Evolutionary conservation across 2,797 vertebrate genomes (phyloP).

Genomic region (Myripristis murdjan): DNA sequence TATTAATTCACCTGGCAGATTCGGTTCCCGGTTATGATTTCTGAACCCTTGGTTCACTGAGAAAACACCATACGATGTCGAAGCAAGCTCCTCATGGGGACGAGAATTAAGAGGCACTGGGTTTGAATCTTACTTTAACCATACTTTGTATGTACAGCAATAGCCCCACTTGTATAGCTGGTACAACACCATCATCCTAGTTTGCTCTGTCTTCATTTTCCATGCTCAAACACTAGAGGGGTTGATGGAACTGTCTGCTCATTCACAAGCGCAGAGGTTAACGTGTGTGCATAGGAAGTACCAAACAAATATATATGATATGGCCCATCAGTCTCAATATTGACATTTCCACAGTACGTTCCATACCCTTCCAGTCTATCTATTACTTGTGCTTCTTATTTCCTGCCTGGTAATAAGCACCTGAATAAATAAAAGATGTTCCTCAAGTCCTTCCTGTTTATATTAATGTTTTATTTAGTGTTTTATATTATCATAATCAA

Average conservation of each 20-base stretch:
- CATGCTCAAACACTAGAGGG: constrained; percentile 16
- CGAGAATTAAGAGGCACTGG: too few relatives aligned
- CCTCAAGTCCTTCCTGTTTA: constrained; percentile 86
- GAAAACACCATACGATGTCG: too few relatives aligned
- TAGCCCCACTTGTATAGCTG: not conserved
- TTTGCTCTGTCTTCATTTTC: constrained; percentile 12
- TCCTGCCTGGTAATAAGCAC: constrained; percentile 82
- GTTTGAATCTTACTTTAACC: too few relatives aligned
- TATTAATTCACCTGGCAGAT: too few relatives aligned
- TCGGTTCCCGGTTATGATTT: too few relatives aligned
- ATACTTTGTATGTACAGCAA: too few relatives aligned
- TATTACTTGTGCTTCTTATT: constrained; percentile 64
- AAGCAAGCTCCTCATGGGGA: too few relatives aligned
- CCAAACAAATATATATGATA: constrained; percentile 75
- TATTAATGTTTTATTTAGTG: constrained; percentile 92
- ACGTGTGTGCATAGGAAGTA: constrained; percentile 57
- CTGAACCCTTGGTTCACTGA: too few relatives aligned
- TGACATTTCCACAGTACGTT: constrained; percentile 68
- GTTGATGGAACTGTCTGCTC: constrained; percentile 32
- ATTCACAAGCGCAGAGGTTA: constrained; percentile 51
- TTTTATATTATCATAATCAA: constrained; percentile 91
- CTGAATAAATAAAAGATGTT: constrained; percentile 86
- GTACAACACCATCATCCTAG: not conserved
- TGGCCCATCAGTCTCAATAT: constrained; percentile 73
- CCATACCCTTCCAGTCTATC: constrained; percentile 33